Evolutionary conservation across 2,113 vertebrate species (phyloP), one percentile per base, ranked within the genome.

Genomic region (Eira barbara): DNA sequence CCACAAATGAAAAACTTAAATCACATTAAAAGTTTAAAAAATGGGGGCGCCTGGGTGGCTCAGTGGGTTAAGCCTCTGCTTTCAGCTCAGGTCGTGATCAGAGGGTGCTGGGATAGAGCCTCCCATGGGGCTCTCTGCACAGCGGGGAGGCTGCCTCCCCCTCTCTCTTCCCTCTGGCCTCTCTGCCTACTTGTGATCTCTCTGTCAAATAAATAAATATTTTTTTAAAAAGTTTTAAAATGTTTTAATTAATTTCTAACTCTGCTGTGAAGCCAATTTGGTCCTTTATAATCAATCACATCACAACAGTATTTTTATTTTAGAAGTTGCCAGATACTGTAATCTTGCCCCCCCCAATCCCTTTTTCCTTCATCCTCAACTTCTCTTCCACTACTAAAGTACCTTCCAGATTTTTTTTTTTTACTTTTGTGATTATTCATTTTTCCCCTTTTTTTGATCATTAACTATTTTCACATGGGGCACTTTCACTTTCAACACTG

Each of bases 401-500:
- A 92, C 7, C 69, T 89, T 83, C 90, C 59, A 87, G 76, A 80
- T 55, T 59, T 71, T 9, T 59, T 13, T 92, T 63, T 90, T 82
- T 42, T 17, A 11, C 27, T 87, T 80, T 83, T 89, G 36, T 81
- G 42, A 69, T 92, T 39, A 55, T 39, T 79, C 39, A 21, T 59
- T 20, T 86, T 83, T 67, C 27, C 6, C 6, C 10, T 17, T 87
- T 67, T 85, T 91, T 47, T 80, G 29, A 83, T 61, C 69, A 89
- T 82, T 90, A 94, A 95, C 57, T 65, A 61, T 73, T 88, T 95
- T 96, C 78, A 65, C 29, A 57, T 18, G 49, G 42, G 71, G 29
- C 61, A 93, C 61, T 76, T 97, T 95, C 57, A 91, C 55, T 92
- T 92, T 95, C 91, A 95, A 81, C 23, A 42, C 61, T 97, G n/a